Conservation (phyloP, 2,888 invertebrate species). For the Polydrusus pterygomalis region DNA sequence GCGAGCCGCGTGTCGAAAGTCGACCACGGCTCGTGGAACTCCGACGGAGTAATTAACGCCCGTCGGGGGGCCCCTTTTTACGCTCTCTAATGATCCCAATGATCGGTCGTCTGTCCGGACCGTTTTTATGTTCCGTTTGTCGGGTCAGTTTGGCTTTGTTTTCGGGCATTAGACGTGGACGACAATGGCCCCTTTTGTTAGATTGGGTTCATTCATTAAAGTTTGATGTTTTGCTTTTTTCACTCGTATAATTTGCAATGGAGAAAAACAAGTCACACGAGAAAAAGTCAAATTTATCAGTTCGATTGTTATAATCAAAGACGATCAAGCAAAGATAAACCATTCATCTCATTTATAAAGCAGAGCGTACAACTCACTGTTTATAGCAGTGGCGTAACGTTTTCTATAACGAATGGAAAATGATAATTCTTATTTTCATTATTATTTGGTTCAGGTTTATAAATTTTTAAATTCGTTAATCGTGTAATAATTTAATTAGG, state of each 20-base stretch:
- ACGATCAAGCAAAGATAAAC: too few relatives aligned
- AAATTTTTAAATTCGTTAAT: too few relatives aligned
- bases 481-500: too few relatives aligned
- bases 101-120: constrained; percentile 30
- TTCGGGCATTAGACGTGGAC: constrained; percentile 1
- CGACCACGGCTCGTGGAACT: constrained; percentile 36
- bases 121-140: constrained; percentile 20
- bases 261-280: background rate
- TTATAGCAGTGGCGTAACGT: too few relatives aligned
- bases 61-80: constrained; percentile 45
- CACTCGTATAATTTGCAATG: background rate
- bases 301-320: too few relatives aligned
- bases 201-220: background rate
- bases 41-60: constrained; percentile 51
- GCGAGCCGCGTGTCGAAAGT: constrained; percentile 50
- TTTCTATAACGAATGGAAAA: too few relatives aligned
- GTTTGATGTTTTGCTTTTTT: background rate
- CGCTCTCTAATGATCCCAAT: constrained; percentile 44
- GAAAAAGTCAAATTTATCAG: too few relatives aligned
- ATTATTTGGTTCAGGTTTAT: too few relatives aligned
- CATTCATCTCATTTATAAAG: too few relatives aligned
- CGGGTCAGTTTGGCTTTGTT: constrained; percentile 31
- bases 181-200: background rate
- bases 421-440: too few relatives aligned
- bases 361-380: too few relatives aligned